A percentile compares a stretch with the other conserved stretches of the same genome.
Conservation (phyloP, 2,797 vertebrate genomes). For the Synaphobranchus kaupii region DNA sequence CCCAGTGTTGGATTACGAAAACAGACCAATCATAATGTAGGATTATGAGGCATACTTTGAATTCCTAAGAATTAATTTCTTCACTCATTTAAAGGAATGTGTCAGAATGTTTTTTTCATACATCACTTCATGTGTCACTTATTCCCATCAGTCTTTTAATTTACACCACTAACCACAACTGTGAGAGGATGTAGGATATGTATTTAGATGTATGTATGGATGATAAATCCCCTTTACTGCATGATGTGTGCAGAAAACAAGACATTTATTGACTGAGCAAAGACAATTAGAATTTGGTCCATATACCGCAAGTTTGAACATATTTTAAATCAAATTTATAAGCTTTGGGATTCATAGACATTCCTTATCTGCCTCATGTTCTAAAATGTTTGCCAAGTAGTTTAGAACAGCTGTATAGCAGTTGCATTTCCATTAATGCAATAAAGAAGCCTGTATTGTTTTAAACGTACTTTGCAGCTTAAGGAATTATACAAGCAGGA, state of each 20-base stretch:
- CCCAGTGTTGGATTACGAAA: not conserved
- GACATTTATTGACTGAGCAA: not conserved
- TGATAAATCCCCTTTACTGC: not conserved
- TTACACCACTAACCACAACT: not conserved
- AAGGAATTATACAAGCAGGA: not conserved
- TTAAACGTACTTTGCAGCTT: not conserved
- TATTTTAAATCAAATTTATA: not conserved
- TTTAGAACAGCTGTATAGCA: not conserved
- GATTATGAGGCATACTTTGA: not conserved
- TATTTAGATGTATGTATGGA: not conserved
- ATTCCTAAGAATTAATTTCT: slow-evolving; percentile 22
- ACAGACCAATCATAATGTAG: slow-evolving; percentile 2
- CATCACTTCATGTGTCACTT: not conserved
- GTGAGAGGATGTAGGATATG: not conserved
- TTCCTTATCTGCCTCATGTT: not conserved
- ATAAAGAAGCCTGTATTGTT: not conserved
- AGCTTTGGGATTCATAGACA: not conserved
- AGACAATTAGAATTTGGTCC: not conserved
- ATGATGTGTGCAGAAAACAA: not conserved
- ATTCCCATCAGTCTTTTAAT: not conserved
- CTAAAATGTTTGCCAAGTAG: not conserved
- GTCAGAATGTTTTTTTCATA: not conserved
- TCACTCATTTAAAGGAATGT: slow-evolving; percentile 1
- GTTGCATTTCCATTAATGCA: not conserved
- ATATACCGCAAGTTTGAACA: not conserved